Evolutionary conservation across 2,797 vertebrate genomes (phyloP).

Genomic region (Lepilemur ruficaudatus): DNA sequence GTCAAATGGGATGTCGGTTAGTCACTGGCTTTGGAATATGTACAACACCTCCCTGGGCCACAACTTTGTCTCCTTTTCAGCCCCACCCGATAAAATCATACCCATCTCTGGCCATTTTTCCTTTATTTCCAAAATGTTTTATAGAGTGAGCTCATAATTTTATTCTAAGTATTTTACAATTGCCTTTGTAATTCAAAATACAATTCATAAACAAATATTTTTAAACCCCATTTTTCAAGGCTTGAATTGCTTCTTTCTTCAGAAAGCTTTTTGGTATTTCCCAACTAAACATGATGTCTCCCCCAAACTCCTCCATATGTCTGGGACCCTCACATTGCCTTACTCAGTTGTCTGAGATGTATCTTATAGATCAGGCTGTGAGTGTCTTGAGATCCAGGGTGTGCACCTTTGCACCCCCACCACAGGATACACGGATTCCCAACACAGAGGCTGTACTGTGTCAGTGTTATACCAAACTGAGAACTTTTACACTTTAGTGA

Average conservation of each 20-base stretch:
- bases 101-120: not conserved
- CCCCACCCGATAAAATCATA: not conserved
- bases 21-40: not conserved
- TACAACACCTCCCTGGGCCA: not conserved
- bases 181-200: constrained; percentile 21
- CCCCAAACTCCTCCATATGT: not conserved
- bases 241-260: not conserved
- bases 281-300: not conserved
- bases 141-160: not conserved
- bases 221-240: not conserved
- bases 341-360: fast-evolving
- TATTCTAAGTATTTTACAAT: not conserved
- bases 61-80: not conserved
- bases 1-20: fast-evolving
- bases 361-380: not conserved
- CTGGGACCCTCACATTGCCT: not conserved
- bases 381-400: not conserved
- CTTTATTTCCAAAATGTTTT: not conserved
- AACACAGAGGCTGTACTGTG: not conserved
- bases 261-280: not conserved
- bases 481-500: not conserved
- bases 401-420: not conserved
- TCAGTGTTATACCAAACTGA: not conserved
- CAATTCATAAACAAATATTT: not conserved
- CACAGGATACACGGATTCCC: not conserved